Evolutionary conservation across 2,797 vertebrate genomes (phyloP).

Genomic region (Anguilla megastoma): DNA sequence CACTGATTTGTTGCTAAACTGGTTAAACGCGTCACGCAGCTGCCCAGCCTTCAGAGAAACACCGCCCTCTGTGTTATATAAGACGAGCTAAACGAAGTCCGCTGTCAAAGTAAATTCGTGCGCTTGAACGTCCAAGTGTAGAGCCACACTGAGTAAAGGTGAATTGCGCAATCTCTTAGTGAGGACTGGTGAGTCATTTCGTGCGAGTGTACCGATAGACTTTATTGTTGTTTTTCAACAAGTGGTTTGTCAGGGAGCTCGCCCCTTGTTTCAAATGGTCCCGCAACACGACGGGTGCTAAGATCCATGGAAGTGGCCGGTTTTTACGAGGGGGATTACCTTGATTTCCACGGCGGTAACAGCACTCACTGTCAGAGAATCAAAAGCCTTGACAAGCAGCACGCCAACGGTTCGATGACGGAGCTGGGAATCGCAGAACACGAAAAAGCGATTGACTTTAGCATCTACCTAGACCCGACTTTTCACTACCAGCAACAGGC

Average conservation of each 20-base stretch:
- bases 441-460: constrained; percentile 97
- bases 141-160: background rate
- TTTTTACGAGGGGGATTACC: constrained; percentile 96
- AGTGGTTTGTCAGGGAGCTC: constrained; percentile 34
- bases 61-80: constrained; percentile 39
- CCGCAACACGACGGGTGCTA: constrained; percentile 75
- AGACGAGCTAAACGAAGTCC: constrained; percentile 10
- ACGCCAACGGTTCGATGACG: constrained; percentile 86
- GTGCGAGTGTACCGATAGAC: background rate
- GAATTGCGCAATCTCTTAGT: constrained; percentile 18
- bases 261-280: constrained; percentile 56
- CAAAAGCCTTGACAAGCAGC: constrained; percentile 67
- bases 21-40: constrained; percentile 47
- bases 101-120: constrained; percentile 25
- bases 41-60: constrained; percentile 38
- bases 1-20: constrained; percentile 36
- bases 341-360: constrained; percentile 83
- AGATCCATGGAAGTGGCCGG: constrained; percentile 98
- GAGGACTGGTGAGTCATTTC: constrained; percentile 21
- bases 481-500: constrained; percentile 72
- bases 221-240: constrained; percentile 4
- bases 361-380: constrained; percentile 62
- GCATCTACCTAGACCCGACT: constrained; percentile 85
- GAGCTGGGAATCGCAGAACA: constrained; percentile 91
- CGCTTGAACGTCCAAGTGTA: background rate